Base-by-base conservation (phyloP, 2,888 invertebrate species). In the Eumerus sabulonum region DNA sequence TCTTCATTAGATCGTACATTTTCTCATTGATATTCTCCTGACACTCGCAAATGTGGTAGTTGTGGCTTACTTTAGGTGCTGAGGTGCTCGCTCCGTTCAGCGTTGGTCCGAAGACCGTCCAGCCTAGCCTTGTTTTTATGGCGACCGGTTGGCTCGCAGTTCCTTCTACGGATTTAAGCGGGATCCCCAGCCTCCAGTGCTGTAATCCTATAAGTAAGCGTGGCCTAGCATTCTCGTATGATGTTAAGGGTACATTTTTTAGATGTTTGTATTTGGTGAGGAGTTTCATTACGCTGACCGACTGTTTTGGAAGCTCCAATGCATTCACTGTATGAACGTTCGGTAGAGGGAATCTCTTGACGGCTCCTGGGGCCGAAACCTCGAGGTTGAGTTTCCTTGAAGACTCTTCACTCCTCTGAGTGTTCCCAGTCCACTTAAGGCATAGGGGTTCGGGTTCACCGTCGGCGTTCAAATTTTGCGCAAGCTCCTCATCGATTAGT, bases 391-490 rank as follows among this genome's bases (percentile, higher is more conserved):
- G 48, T 1, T 9, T 44, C 7, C 11, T 38, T 12, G 67, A 57
- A 14, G 9, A 1, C 0, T 66, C 16, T 5, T 67, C 57, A 7
- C n/a, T 50, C 0, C 67, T 19, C 1, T 47, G 47, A 1, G 54
- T 66, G 14, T 66, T 47, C 7, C 17, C 13, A 0, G 64, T 66
- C 64, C 64, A 66, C 11, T 66, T 66, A 12, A 67, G 57, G 42
- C 57, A 57, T 9, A 67, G 12, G 1, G 57, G 57, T 5, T 67
- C 38, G 7, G 16, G 5, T 12, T 35, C 13, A 1, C 57, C 50
- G 13, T 50, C 42, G 1, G 27, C 66, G n/a, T 36, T 16, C 11
- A 67, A 11, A 2, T 14, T 9, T 9, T 27, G 0, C 0, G 56
- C 66, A 0, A 66, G 11, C 0, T 16, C 16, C 27, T 54, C 54